These are phyloP conservation scores for Bellardia bayeri DNA, from an alignment of 2,888 invertebrate genomes.

Conservation along the genomic window DNA sequence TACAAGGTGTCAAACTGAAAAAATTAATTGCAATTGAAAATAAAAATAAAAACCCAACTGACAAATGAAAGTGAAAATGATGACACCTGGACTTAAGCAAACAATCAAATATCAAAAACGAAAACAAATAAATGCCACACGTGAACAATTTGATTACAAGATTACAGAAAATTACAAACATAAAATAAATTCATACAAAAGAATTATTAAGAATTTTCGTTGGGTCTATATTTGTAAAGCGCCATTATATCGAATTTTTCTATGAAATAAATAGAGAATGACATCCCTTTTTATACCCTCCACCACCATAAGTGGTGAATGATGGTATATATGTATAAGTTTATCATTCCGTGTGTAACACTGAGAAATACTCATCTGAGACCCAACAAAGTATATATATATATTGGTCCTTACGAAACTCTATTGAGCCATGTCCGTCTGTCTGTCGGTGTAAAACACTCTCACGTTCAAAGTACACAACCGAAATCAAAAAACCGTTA, in stretches of 20 bases:
- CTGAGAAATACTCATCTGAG: no score
- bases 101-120: conserved; percentile 25
- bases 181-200: conserved; percentile 25
- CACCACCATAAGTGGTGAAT: no score
- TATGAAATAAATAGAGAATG: conserved; percentile 7
- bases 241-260: conserved; percentile 47
- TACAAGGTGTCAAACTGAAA: conserved; percentile 79
- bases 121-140: conserved; percentile 69
- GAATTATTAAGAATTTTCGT: conserved; percentile 61
- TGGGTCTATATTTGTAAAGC: conserved; percentile 20
- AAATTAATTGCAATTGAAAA: conserved; percentile 46
- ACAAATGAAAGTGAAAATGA: conserved; percentile 82
- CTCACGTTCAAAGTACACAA: no score
- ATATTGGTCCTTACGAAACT: no score
- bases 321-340: no score
- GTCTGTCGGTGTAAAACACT: no score
- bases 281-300: not conserved
- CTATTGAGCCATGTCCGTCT: no score
- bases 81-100: conserved; percentile 72
- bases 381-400: no score
- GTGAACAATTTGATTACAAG: conserved; percentile 62
- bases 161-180: conserved; percentile 46
- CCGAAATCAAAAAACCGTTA: no score
- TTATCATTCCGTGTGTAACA: no score
- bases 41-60: conserved; percentile 67